A percentile compares a stretch with the other conserved stretches of the same genome.
These are phyloP conservation scores for Sparidentex hasta DNA, from an alignment of 2,797 vertebrate genomes.

Conservation along the genomic window DNA sequence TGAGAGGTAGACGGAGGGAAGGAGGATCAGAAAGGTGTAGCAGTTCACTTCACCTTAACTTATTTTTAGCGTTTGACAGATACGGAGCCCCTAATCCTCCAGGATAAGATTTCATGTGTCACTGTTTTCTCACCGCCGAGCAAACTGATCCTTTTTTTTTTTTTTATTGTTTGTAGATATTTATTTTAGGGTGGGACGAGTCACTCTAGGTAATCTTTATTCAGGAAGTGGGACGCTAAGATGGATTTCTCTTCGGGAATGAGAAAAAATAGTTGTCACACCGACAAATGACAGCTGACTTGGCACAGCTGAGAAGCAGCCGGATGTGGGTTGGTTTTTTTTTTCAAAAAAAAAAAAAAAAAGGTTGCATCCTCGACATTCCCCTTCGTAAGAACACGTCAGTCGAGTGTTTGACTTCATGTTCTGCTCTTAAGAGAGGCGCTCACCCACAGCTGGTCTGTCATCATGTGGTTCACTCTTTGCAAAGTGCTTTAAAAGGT, in stretches of 20 bases:
- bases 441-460: conserved; percentile 24
- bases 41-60: conserved; percentile 58
- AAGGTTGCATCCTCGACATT: conserved; percentile 29
- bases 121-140: conserved; percentile 7
- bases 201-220: conserved; percentile 18
- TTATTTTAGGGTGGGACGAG: background rate
- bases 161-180: conserved; percentile 33
- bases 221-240: conserved; percentile 7
- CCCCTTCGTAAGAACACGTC: conserved; percentile 19
- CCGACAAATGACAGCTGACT: conserved; percentile 34
- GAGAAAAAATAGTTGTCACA: conserved; percentile 36
- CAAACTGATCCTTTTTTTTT: background rate
- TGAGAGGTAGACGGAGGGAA: conserved; percentile 41
- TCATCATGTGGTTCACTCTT: conserved; percentile 26
- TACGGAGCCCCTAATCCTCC: conserved; percentile 26
- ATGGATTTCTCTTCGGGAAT: conserved; percentile 27
- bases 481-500: conserved; percentile 26
- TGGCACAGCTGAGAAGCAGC: conserved; percentile 14
- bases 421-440: conserved; percentile 27
- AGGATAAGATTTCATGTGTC: conserved; percentile 39
- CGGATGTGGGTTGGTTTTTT: too few relatives aligned
- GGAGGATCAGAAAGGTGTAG: conserved; percentile 59
- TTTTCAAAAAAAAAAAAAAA: too few relatives aligned
- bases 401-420: conserved; percentile 30
- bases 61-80: conserved; percentile 62